Percentiles rank a stretch among this genome's conserved stretches.
phyloP scores from a whole-genome alignment of 2,113 vertebrate genomes.

The Peromyscus leucopus region DNA sequence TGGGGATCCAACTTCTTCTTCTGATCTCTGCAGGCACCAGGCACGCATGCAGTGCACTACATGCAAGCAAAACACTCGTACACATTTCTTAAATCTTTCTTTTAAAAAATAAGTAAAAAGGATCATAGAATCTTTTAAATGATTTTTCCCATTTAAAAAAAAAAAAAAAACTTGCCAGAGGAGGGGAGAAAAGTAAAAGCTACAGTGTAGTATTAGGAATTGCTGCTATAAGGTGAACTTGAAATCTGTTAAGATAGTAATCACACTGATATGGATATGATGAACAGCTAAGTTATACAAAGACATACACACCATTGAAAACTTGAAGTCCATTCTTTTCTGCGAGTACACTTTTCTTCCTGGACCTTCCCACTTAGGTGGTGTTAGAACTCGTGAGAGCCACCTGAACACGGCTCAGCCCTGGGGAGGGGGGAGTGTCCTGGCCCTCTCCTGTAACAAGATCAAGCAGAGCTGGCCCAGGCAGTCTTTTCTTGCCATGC shows the following conservation, averaged over 20 bases:
- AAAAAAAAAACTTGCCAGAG: not conserved
- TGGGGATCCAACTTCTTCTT: too few species aligned
- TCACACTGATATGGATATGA: not conserved
- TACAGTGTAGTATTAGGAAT: constrained; percentile 12
- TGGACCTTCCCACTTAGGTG: not conserved
- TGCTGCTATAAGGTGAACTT: constrained; percentile 16
- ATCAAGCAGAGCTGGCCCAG: not conserved
- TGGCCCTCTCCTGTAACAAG: not conserved
- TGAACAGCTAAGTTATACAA: not conserved
- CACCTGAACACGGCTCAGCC: not conserved
- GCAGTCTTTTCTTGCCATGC: not conserved
- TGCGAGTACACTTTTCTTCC: not conserved
- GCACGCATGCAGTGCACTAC: not conserved
- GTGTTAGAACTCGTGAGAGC: not conserved
- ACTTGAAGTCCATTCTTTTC: not conserved
- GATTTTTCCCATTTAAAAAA: not conserved
- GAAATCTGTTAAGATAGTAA: constrained; percentile 43
- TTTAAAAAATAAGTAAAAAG: not conserved
- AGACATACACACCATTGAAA: not conserved
- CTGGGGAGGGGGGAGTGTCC: not conserved
- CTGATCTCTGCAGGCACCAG: not conserved
- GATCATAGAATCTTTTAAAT: constrained; percentile 39
- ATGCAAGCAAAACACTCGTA: not conserved
- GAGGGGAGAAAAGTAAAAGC: not conserved
- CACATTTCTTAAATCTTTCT: not conserved